Evolutionary conservation across 2,888 invertebrate genomes (phyloP).

Genomic region (Elaeidobius kamerunicus): DNA sequence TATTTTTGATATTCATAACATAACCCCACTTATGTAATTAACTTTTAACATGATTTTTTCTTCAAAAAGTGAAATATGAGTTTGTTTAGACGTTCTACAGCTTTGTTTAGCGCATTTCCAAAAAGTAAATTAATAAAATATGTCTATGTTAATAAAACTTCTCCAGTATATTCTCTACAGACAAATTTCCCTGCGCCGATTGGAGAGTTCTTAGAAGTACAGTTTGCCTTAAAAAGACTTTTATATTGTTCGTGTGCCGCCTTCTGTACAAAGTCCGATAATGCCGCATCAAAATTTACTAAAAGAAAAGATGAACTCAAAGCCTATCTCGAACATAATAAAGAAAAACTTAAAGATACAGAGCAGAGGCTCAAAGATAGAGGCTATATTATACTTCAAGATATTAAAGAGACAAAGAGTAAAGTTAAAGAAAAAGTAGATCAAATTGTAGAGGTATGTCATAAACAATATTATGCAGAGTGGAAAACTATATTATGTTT

Average conservation of each 20-base stretch:
- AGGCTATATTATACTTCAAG: constrained; percentile 64
- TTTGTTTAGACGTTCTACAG: neutral
- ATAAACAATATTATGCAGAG: neutral
- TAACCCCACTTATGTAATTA: too few species aligned
- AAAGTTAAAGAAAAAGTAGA: constrained; percentile 71
- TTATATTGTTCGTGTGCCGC: constrained; percentile 4
- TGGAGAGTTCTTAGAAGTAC: neutral
- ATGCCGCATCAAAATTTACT: constrained; percentile 13
- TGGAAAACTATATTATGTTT: constrained; percentile 8
- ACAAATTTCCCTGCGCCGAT: too few species aligned
- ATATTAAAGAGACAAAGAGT: constrained; percentile 67
- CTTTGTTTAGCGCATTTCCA: too few species aligned
- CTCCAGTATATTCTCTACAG: neutral
- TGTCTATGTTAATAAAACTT: too few species aligned
- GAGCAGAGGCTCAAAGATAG: constrained; percentile 58
- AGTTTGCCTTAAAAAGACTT: neutral
- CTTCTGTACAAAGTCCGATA: constrained; percentile 17
- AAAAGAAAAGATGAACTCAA: constrained; percentile 38
- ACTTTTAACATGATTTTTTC: too few species aligned
- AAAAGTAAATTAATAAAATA: too few species aligned
- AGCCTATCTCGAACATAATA: constrained; percentile 56
- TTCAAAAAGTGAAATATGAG: neutral
- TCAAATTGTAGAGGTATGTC: constrained; percentile 65
- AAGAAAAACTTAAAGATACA: constrained; percentile 58
- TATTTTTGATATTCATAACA: too few species aligned